Conservation (phyloP, 1,140 invertebrate species). For the Adoxophyes honmai region DNA sequence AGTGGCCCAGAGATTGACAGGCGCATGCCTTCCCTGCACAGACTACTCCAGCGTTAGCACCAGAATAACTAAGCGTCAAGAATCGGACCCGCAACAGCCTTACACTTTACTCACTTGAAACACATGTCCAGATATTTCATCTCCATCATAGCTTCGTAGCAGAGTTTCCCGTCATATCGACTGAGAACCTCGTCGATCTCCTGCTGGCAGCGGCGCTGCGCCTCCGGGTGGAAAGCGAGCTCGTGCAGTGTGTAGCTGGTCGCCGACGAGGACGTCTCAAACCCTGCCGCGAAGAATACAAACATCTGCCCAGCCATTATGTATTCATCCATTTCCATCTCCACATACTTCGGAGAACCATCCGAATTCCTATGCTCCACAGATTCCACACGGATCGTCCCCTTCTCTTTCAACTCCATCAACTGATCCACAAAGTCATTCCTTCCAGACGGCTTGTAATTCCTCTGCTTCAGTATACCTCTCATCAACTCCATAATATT, state of each 20-base stretch:
- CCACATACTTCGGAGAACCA: not conserved
- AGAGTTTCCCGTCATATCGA: not conserved
- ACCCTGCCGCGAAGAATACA: too few species aligned
- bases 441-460: not conserved
- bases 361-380: not conserved
- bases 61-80: too few species aligned
- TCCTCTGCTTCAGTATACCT: not conserved
- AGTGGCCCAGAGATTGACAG: too few species aligned
- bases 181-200: too few species aligned
- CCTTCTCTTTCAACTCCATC: not conserved
- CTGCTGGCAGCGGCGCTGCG: too few species aligned
- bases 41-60: too few species aligned
- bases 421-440: not conserved
- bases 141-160: not conserved
- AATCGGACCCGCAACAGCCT: too few species aligned
- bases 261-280: too few species aligned
- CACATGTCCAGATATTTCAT: constrained; percentile 2
- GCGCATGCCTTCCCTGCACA: too few species aligned
- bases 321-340: not conserved
- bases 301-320: not conserved
- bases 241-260: too few species aligned
- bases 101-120: not conserved
- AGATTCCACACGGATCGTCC: not conserved
- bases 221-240: too few species aligned
- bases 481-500: not conserved